Evolutionary conservation across 2,113 vertebrate species (phyloP), one percentile per base, ranked within the genome.

Genomic region (Thamnaconus septentrionalis): DNA sequence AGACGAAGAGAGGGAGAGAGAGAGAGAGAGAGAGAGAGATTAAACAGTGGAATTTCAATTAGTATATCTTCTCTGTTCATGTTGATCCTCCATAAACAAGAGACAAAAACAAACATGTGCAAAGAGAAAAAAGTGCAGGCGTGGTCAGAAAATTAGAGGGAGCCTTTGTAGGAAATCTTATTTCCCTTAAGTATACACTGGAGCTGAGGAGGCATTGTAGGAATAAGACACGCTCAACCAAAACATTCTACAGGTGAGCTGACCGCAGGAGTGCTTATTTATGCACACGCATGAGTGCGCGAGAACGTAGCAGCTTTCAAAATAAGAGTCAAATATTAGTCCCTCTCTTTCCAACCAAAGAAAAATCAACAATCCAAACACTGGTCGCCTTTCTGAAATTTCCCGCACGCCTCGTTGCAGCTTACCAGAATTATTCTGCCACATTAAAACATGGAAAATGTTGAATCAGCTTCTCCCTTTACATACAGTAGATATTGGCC

Each of bases 401-500:
- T 89, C 84, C 85, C 69, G 80, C 76, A 85, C 67, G 74, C 66
- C 69, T 84, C 79, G 76, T 86, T 72, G 60, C 68, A 54, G 76
- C 78, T 89, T 88, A 83, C 86, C 81, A 84, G 87, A 88, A 90
- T 86, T 72, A 86, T 86, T 66, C 80, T 76, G 81, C 84, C 80
- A 79, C 84, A 88, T 86, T 87, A 89, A 90, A 88, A 88, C 81
- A 85, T 85, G 80, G 87, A 87, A 89, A 89, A 77, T 80, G 86
- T 81, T 68, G 81, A 86, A 84, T 86, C 84, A 86, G 85, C 84
- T 74, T 80, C 78, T 83, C 66, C 61, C 77, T 84, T 81, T 75
- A 82, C 81, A 82, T 81, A 74, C 77, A 82, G 72, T 50, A 77
- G 84, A 81, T 81, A 83, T 56, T 75, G 82, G 78, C 79, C 57